These are phyloP conservation scores for Cyclina sinensis DNA, from an alignment of 1,140 invertebrate species.

Conservation along the genomic window DNA sequence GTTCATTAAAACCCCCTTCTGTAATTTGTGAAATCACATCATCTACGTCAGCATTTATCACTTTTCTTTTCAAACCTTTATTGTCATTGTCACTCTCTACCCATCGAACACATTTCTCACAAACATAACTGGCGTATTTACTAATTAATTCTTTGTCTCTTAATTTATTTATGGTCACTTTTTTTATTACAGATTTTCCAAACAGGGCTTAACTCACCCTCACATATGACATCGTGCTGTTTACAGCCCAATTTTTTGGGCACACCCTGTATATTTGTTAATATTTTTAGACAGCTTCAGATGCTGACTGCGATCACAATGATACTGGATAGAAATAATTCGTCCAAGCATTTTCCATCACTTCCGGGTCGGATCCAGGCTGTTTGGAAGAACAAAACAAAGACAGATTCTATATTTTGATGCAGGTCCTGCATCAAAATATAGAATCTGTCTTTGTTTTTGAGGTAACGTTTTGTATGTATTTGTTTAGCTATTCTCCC, in stretches of 20 bases:
- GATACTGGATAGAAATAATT: background rate
- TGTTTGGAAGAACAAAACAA: background rate
- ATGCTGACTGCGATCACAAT: background rate
- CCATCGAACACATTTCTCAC: background rate
- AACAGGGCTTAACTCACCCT: background rate
- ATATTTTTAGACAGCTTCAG: background rate
- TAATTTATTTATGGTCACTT: background rate
- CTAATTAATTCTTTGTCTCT: background rate
- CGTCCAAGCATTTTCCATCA: background rate
- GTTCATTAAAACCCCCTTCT: background rate
- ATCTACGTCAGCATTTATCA: background rate
- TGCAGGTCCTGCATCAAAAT: no score
- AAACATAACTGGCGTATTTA: background rate
- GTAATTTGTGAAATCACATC: background rate
- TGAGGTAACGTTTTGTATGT: background rate
- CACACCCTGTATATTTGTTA: background rate
- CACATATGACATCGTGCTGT: background rate
- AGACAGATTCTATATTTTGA: no score
- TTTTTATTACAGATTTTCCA: background rate
- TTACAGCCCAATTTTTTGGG: background rate
- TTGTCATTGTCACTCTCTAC: background rate
- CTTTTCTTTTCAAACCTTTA: background rate
- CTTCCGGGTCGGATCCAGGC: background rate
- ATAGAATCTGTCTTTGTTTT: background rate
- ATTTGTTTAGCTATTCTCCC: background rate